These are phyloP conservation scores for Neolamprologus longior DNA, from an alignment of 2,113 vertebrate species.

Conservation along the genomic window DNA sequence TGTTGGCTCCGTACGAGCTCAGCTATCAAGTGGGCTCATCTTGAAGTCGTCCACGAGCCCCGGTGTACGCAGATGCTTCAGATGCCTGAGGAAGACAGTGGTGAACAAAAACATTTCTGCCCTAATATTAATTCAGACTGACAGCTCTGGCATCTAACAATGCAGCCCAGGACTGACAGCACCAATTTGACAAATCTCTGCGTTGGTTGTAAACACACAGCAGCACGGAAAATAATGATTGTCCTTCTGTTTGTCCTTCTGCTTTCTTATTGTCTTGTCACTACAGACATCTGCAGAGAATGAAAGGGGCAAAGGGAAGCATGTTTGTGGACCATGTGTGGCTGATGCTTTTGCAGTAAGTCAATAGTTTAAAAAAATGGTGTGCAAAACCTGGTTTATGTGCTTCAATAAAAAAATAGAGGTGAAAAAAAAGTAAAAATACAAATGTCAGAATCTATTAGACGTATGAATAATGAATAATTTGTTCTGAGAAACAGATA, in stretches of 20 bases:
- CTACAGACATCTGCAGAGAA: constrained; percentile 12
- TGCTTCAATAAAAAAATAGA: neutral
- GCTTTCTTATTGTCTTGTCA: constrained; percentile 7
- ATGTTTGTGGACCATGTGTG: neutral
- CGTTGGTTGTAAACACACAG: constrained; percentile 30
- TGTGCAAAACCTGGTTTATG: neutral
- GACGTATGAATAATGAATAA: neutral
- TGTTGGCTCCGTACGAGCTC: constrained; percentile 6
- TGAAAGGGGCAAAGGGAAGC: neutral
- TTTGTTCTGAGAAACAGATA: constrained; percentile 31
- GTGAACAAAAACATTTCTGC: neutral
- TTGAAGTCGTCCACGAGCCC: constrained; percentile 31
- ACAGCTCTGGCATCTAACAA: constrained; percentile 42
- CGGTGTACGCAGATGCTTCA: neutral
- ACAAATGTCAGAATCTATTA: neutral
- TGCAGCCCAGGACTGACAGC: constrained; percentile 25
- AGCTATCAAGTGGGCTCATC: constrained; percentile 43
- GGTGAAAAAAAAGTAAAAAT: neutral
- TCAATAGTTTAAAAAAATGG: neutral
- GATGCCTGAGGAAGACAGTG: constrained; percentile 13
- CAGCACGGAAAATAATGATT: constrained; percentile 24
- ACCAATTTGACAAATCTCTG: constrained; percentile 23
- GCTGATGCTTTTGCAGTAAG: neutral
- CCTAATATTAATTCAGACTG: constrained; percentile 46
- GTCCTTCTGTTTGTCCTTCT: constrained; percentile 37